Evolutionary conservation across 1,140 invertebrate genomes (phyloP), one percentile per base, ranked within the genome.

Genomic region (Helicoverpa armigera): DNA sequence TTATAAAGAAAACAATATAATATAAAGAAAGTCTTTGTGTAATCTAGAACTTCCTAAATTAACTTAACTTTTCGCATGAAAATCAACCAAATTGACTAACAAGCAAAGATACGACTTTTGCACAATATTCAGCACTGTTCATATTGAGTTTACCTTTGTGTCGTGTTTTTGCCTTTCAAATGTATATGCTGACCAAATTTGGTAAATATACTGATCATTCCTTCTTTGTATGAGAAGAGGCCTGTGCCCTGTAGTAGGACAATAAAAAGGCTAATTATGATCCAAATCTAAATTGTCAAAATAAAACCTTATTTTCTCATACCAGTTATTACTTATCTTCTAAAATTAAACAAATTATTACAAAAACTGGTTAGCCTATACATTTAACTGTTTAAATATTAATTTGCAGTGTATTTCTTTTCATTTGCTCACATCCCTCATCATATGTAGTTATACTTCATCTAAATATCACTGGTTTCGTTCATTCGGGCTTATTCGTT

Each of bases 181-280:
- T 70, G 67, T 70, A 70, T 53, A 23, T 31, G 67, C 67, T 67
- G 63, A 67, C 43, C 43, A 43, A 31, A 60, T 23, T 18, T 43
- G 5, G 35, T 43, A 9, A 43, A 1, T 1, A 23, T 43, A 43
- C 1, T 9, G 35, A 5, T 7, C 35, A 35, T 2, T 35, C 35
- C 35, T 35, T 35, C 35, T 35, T 7, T 35, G 1, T 3, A 4
- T 35, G 35, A 35, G 35, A 35, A 35, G 35, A 35, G 35, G 35
- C 3, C 35, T 35, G 35, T 35, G 35, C 3, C 3, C 35, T n/a
- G n/a, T n/a, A n/a, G n/a, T n/a, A n/a, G n/a, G n/a, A n/a, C n/a
- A n/a, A n/a, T n/a, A n/a, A n/a, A n/a, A n/a, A n/a, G n/a, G n/a
- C n/a, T n/a, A n/a, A n/a, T n/a, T n/a, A n/a, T n/a, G n/a, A n/a